Percentiles rank a stretch among this genome's conserved stretches.
Evolutionary conservation across 1,140 invertebrate species (phyloP).

Genomic region (Drosophila burlai): DNA sequence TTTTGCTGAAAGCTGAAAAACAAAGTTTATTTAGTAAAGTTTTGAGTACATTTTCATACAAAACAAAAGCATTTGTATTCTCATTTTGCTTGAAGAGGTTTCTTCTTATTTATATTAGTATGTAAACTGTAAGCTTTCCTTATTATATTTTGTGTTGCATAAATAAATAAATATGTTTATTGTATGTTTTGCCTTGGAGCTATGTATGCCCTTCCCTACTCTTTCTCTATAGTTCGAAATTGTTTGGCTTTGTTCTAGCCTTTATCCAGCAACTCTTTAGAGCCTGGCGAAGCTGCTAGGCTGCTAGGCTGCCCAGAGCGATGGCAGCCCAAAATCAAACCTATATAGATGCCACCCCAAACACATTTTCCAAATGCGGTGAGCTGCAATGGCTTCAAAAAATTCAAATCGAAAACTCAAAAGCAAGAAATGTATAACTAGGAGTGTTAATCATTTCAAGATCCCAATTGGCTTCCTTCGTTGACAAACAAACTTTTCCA

Average conservation of each 20-base stretch:
- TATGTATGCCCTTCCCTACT: neutral
- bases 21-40: too few relatives aligned
- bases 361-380: neutral
- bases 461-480: neutral
- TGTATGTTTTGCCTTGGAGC: neutral
- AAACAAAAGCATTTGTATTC: neutral
- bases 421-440: neutral
- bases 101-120: too few relatives aligned
- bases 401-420: neutral
- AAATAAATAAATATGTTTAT: neutral
- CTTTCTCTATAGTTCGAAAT: neutral
- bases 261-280: neutral
- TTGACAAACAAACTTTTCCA: neutral
- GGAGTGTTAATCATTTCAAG: neutral
- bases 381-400: neutral
- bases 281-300: conserved; percentile 4
- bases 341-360: neutral
- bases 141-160: neutral
- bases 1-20: neutral
- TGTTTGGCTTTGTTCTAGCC: conserved; percentile 8
- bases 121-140: neutral
- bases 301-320: neutral
- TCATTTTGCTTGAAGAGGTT: neutral
- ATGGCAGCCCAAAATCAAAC: neutral
- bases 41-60: neutral